These are phyloP conservation scores for Pristionchus exspectatus DNA, from an alignment of 2,888 invertebrate species.

Conservation along the genomic window DNA sequence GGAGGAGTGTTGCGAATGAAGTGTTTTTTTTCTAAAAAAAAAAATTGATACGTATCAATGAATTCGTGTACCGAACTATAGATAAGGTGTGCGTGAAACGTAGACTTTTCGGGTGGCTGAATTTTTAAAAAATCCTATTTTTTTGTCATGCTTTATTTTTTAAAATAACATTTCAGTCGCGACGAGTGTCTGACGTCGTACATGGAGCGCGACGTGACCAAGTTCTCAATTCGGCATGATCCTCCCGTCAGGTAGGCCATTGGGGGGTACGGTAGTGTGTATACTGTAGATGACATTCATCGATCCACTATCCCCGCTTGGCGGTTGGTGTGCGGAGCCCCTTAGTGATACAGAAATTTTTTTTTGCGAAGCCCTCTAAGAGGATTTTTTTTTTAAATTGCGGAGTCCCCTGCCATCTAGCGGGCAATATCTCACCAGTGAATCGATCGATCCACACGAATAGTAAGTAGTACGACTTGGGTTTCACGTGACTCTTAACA, in stretches of 20 bases:
- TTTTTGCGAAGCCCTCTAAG: no score
- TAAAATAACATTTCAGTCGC: slow-evolving; percentile 84
- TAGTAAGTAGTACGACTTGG: no score
- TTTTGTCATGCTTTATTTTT: no score
- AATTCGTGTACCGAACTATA: not conserved
- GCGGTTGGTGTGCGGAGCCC: no score
- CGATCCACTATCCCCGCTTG: no score
- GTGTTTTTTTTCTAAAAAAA: not conserved
- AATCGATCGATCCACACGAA: no score
- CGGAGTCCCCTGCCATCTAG: no score
- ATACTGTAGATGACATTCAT: no score
- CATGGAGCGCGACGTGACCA: slow-evolving; percentile 96
- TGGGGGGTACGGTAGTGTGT: not conserved
- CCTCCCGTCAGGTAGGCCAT: slow-evolving; percentile 5
- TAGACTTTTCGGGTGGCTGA: not conserved
- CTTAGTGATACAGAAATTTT: no score
- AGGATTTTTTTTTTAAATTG: no score
- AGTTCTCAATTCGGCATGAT: slow-evolving; percentile 84
- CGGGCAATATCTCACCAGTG: no score
- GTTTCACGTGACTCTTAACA: not conserved
- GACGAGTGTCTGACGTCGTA: slow-evolving; percentile 97
- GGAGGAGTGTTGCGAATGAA: not conserved
- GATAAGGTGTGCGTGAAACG: not conserved
- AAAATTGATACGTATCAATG: no score
- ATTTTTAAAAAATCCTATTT: not conserved